Evolutionary conservation across 1,140 invertebrate species (phyloP).

Genomic region (Artemia franciscana): DNA sequence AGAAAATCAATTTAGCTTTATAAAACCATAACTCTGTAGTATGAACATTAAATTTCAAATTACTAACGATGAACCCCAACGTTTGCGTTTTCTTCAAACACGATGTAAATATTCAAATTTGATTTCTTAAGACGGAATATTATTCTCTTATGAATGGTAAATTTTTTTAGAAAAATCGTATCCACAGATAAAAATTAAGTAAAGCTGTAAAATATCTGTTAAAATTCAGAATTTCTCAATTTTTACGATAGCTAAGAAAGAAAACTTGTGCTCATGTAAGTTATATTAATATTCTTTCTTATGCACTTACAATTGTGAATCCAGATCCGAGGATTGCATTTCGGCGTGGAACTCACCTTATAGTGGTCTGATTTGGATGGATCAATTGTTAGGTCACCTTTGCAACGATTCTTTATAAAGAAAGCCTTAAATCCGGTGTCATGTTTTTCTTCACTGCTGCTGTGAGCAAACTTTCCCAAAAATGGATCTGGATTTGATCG

Average conservation of each 20-base stretch:
- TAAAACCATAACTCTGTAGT: no score
- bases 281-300: not conserved
- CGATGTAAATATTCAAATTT: no score
- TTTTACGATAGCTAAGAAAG: not conserved
- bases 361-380: not conserved
- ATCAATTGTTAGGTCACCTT: not conserved
- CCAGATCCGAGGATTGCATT: not conserved
- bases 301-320: not conserved
- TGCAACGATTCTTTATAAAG: not conserved
- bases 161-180: no score
- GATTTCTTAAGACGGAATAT: no score
- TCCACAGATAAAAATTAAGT: no score
- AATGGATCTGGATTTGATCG: not conserved
- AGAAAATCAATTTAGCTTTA: no score
- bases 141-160: no score
- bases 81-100: no score
- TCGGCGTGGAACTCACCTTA: not conserved
- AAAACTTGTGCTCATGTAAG: not conserved
- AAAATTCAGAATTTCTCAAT: not conserved
- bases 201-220: no score
- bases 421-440: not conserved
- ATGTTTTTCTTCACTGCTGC: not conserved
- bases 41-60: no score
- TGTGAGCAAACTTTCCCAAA: not conserved
- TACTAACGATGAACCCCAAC: no score